Evolutionary conservation across 1,140 invertebrate species (phyloP).

Genomic region (Drosophila pseudoananassae): DNA sequence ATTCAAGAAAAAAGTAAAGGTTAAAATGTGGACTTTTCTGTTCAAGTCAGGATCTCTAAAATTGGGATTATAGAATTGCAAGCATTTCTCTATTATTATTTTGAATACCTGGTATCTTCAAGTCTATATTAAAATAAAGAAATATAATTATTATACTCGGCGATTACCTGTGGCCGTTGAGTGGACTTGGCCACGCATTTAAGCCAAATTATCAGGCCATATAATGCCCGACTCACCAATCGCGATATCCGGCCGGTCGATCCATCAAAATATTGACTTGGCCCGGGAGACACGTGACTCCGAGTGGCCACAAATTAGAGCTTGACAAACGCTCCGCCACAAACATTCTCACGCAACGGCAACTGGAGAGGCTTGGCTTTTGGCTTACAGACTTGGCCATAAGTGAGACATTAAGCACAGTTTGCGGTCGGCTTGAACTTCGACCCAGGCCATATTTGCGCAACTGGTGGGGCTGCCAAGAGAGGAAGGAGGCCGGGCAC

Average conservation of each 20-base stretch:
- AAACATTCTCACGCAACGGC: constrained; percentile 42
- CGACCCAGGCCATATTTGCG: constrained; percentile 75
- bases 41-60: too few species aligned
- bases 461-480: constrained; percentile 34
- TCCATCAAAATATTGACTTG: constrained; percentile 52
- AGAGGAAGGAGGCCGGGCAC: background rate
- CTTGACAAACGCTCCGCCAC: constrained; percentile 36
- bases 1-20: too few species aligned
- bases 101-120: constrained; percentile 13
- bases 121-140: constrained; percentile 4
- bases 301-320: constrained; percentile 38
- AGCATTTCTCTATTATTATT: too few species aligned
- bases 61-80: too few species aligned
- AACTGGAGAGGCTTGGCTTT: constrained; percentile 40
- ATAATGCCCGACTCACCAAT: constrained; percentile 36
- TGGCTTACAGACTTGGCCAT: constrained; percentile 62
- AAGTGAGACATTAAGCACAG: constrained; percentile 78
- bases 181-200: constrained; percentile 63
- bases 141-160: constrained; percentile 14
- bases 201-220: constrained; percentile 69
- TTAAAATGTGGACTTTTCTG: too few species aligned
- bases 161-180: constrained; percentile 26
- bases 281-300: constrained; percentile 33
- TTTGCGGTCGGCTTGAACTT: constrained; percentile 67
- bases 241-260: constrained; percentile 40